Evolutionary conservation across 2,113 vertebrate genomes (phyloP).

Genomic region (Neogobius melanostomus): DNA sequence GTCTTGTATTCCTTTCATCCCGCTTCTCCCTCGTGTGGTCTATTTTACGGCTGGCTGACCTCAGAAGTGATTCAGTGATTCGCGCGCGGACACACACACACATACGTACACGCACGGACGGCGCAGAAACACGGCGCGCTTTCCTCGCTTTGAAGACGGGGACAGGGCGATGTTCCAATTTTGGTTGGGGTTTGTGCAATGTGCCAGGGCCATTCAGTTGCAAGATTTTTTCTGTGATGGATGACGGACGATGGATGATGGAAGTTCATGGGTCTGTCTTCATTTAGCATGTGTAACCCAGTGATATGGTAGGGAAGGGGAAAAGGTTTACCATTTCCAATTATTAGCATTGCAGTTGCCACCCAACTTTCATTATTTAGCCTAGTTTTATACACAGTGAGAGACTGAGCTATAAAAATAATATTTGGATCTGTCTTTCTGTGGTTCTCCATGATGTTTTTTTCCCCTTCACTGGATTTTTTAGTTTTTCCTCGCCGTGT

Average conservation of each 20-base stretch:
- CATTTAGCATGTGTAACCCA: too few species aligned
- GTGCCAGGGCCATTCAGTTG: slow-evolving; percentile 38
- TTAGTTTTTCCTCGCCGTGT: too few species aligned
- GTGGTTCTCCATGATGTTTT: too few species aligned
- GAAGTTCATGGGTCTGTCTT: too few species aligned
- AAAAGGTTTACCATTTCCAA: too few species aligned
- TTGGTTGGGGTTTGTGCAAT: slow-evolving; percentile 31
- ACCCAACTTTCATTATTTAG: too few species aligned
- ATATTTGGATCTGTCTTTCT: too few species aligned
- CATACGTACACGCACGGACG: background rate
- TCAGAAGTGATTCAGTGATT: slow-evolving; percentile 31
- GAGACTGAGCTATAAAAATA: too few species aligned
- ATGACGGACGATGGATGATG: background rate
- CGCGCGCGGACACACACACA: background rate
- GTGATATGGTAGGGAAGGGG: too few species aligned
- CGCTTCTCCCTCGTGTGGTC: slow-evolving; percentile 25
- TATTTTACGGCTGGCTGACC: slow-evolving; percentile 54
- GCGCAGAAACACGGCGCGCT: slow-evolving; percentile 13
- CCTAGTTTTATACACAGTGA: too few species aligned
- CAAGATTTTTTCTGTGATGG: slow-evolving; percentile 22
- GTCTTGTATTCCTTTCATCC: slow-evolving; percentile 44
- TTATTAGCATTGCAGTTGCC: too few species aligned
- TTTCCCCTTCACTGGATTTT: too few species aligned
- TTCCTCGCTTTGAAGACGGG: slow-evolving; percentile 34
- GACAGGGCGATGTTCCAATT: slow-evolving; percentile 57